Percentiles rank a stretch among this genome's conserved stretches.
phyloP scores from a whole-genome alignment of 1,140 invertebrate genomes.

The Orius insidiosus region DNA sequence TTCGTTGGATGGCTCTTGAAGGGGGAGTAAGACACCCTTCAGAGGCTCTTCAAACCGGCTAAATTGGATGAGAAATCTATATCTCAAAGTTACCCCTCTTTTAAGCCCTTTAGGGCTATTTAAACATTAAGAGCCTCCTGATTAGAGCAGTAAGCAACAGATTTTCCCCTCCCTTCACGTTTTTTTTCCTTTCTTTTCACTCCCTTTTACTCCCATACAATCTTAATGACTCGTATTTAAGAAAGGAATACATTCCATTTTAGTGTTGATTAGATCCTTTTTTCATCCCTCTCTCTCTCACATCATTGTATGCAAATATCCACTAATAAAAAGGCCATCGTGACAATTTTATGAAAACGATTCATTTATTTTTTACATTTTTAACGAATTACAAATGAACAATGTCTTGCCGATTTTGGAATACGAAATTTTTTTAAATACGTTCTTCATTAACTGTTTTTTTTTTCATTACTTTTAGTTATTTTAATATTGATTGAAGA shows the following conservation, averaged over 20 bases:
- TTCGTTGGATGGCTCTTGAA: not conserved
- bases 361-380: too few species aligned
- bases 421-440: too few species aligned
- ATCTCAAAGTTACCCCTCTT: not conserved
- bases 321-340: not conserved
- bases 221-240: not conserved
- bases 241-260: not conserved
- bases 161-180: not conserved
- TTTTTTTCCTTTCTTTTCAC: not conserved
- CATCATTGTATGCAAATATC: constrained; percentile 1
- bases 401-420: too few species aligned
- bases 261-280: not conserved
- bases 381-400: too few species aligned
- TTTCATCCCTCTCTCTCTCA: too few species aligned
- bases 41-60: not conserved
- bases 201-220: not conserved
- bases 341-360: too few species aligned
- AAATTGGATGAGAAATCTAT: constrained; percentile 12
- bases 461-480: too few species aligned
- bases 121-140: not conserved
- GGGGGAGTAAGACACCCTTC: too few species aligned
- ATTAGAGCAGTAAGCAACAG: not conserved
- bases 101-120: not conserved
- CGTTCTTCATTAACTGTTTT: too few species aligned
- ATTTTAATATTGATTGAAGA: too few species aligned